Base-by-base conservation (phyloP, 2,797 vertebrate genomes). In the Heliangelus exortis region DNA sequence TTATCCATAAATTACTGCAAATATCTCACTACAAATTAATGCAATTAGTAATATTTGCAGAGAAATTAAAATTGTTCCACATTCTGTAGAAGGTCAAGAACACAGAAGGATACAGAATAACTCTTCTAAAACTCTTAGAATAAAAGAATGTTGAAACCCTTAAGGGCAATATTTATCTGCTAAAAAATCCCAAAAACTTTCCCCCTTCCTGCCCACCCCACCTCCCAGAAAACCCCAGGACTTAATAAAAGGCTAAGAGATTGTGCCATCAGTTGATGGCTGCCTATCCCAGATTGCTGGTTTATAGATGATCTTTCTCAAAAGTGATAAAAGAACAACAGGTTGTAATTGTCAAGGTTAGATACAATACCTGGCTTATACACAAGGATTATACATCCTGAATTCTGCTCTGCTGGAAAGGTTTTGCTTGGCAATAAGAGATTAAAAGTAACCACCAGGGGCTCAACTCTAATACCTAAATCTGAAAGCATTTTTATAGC, bases 401-500 rank as follows among this genome's bases (percentile, higher is more conserved):
- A 95, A 95, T 97, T 97, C 96, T 94, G 95, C 97, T 96, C 97
- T 82, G 95, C 95, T 96, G 97, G 97, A 97, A 90, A 96, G 96
- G 96, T 95, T 97, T 97, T 85, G 91, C 84, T 94, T 97, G 87
- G 96, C 95, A 97, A 97, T 96, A 96, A 86, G 85, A 97, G 96
- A 97, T 96, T 94, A 97, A 89, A 96, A 97, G 88, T 71, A 98
- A 93, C 96, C 96, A 95, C 78, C 91, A 97, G 97, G 89, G 94
- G 89, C 74, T 97, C 90, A 93, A 93, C 85, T 96, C 90, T 96
- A 96, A 97, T 96, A 96, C 89, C 80, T 96, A 95, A 90, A 91
- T 78, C 93, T 94, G 75, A 93, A 90, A 90, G 84, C 20, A 48
- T 95, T 97, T 97, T 95, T 86, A 66, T 96, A 96, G 88, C 29